Conservation (phyloP, 2,888 invertebrate species). For the Ennomos erosarius region DNA sequence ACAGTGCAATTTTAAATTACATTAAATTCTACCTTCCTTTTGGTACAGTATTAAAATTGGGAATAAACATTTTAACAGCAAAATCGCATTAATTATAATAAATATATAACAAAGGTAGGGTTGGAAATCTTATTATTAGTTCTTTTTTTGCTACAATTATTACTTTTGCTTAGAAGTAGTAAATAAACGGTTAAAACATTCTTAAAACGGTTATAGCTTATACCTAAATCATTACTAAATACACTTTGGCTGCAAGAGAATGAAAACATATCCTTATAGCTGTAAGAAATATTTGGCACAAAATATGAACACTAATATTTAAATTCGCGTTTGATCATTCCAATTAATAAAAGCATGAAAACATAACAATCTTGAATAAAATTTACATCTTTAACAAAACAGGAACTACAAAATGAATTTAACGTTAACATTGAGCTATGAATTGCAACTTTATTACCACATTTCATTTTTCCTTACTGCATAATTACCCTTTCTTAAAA, state of each 20-base stretch:
- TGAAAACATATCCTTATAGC: slow-evolving; percentile 30
- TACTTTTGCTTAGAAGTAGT: no score
- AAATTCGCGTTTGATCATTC: slow-evolving; percentile 45
- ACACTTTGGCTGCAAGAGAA: slow-evolving; percentile 31
- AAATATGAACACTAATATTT: slow-evolving; percentile 46
- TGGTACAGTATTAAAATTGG: slow-evolving; percentile 15
- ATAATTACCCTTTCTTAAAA: slow-evolving; percentile 17
- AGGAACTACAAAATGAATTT: neutral
- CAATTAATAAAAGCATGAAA: slow-evolving; percentile 10
- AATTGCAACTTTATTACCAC: slow-evolving; percentile 15
- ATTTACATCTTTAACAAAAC: slow-evolving; percentile 42
- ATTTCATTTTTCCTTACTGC: slow-evolving; percentile 9
- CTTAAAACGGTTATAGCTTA: neutral
- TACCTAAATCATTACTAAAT: slow-evolving; percentile 6
- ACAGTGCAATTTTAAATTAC: slow-evolving; percentile 50
- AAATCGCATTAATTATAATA: neutral
- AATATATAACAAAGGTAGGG: no score
- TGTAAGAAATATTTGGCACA: slow-evolving; percentile 57
- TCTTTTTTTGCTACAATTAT: no score
- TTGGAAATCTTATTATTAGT: no score
- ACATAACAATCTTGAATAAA: slow-evolving; percentile 35
- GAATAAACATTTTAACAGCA: slow-evolving; percentile 8
- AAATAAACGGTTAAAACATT: no score
- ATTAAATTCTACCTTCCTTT: slow-evolving; percentile 2
- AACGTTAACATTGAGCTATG: slow-evolving; percentile 11